Conservation (phyloP, 2,888 invertebrate genomes). For the Cryptus viduatorius region DNA sequence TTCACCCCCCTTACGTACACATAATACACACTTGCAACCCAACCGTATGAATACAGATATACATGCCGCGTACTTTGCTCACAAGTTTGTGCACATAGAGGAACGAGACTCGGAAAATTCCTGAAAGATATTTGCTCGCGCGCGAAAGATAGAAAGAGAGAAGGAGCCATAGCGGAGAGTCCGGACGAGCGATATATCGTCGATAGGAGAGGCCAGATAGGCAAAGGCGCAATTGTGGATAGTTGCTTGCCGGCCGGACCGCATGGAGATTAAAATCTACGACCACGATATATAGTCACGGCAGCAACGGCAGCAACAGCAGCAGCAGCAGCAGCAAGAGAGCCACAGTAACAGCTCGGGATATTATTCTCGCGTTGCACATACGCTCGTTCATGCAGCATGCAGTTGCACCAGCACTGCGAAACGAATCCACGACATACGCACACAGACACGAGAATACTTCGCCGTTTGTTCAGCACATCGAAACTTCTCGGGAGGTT, state of each 20-base stretch:
- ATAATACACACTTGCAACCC: conserved; percentile 3
- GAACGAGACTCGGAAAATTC: conserved; percentile 47
- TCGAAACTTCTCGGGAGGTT: not conserved
- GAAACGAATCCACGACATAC: conserved; percentile 15
- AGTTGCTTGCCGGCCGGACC: conserved; percentile 46
- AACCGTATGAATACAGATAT: not conserved
- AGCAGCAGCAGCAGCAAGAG: conserved; percentile 17
- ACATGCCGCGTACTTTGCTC: conserved; percentile 1
- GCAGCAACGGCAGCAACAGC: conserved; percentile 40
- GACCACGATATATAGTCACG: conserved; percentile 64
- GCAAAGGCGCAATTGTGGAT: conserved; percentile 64
- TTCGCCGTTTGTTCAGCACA: not conserved
- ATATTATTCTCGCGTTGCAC: conserved; percentile 63
- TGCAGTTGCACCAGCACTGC: not conserved
- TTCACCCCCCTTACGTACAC: conserved; percentile 17
- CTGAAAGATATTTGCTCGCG: conserved; percentile 33
- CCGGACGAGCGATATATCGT: conserved; percentile 64
- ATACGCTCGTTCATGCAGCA: conserved; percentile 49
- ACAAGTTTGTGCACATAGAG: conserved; percentile 20
- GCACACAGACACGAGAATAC: not conserved
- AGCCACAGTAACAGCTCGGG: conserved; percentile 56
- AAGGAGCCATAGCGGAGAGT: conserved; percentile 27
- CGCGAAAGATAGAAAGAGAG: conserved; percentile 28
- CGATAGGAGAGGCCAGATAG: conserved; percentile 64
- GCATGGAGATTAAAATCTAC: conserved; percentile 65